Conservation (phyloP, 1,140 invertebrate genomes). For the Penaeus vannamei region DNA sequence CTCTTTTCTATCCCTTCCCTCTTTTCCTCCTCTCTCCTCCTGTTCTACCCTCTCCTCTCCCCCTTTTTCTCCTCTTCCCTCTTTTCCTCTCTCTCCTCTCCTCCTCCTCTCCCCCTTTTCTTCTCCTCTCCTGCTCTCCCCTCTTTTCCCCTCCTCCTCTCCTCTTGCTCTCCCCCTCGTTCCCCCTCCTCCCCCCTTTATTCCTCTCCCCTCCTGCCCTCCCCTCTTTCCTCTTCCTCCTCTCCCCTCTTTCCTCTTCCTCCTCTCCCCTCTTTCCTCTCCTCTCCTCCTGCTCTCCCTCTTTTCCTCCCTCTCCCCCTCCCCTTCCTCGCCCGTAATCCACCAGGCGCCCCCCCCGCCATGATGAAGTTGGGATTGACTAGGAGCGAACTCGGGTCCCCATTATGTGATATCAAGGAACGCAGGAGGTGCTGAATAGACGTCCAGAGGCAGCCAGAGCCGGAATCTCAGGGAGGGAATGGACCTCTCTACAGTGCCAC, state of each 20-base stretch:
- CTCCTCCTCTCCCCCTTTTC: neutral
- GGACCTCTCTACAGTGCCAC: too few relatives aligned
- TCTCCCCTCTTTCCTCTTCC: neutral
- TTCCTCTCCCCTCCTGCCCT: neutral
- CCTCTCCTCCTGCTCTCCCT: neutral
- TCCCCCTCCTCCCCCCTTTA: neutral
- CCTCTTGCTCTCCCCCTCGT: neutral
- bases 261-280: neutral
- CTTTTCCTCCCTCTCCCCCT: neutral
- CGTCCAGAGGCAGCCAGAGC: too few relatives aligned
- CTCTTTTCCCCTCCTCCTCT: neutral
- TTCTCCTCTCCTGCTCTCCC: too few relatives aligned
- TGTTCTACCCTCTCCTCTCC: neutral
- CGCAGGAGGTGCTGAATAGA: too few relatives aligned
- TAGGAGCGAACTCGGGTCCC: neutral
- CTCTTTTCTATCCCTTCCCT: too few relatives aligned
- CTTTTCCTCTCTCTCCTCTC: neutral
- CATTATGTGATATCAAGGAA: neutral
- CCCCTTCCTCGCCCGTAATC: neutral
- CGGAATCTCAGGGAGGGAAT: too few relatives aligned
- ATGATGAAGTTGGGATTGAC: neutral
- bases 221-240: neutral
- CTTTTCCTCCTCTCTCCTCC: neutral
- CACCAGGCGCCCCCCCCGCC: neutral
- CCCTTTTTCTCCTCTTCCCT: too few relatives aligned